phyloP scores from a whole-genome alignment of 2,797 vertebrate genomes.

The Aulostomus chinensis region DNA sequence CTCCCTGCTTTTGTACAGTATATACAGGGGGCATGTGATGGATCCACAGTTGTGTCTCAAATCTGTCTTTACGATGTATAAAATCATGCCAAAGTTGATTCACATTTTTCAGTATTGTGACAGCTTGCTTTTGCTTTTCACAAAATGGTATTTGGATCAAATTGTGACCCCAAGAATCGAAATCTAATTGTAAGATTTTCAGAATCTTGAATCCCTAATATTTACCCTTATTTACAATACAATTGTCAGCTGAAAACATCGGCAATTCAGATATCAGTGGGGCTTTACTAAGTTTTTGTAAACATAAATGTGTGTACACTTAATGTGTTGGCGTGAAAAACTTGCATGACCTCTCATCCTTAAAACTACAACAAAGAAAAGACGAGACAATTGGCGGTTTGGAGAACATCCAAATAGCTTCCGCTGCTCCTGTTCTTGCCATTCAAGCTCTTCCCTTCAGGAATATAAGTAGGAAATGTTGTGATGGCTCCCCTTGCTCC shows the following conservation, averaged over 20 bases:
- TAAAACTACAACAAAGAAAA: conserved; percentile 33
- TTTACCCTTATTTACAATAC: neutral
- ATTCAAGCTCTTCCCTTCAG: conserved; percentile 56
- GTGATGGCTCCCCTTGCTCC: conserved; percentile 10
- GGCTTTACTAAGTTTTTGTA: neutral
- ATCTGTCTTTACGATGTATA: too few relatives aligned
- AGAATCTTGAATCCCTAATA: too few relatives aligned
- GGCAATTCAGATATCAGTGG: neutral
- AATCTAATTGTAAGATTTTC: too few relatives aligned
- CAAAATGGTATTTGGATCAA: too few relatives aligned
- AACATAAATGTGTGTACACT: neutral
- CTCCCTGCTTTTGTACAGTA: too few relatives aligned
- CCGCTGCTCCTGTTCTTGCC: conserved; percentile 50
- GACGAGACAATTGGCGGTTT: conserved; percentile 41
- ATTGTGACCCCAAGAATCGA: too few relatives aligned
- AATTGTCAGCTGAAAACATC: neutral
- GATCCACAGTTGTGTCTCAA: too few relatives aligned
- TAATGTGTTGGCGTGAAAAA: neutral
- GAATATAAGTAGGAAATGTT: conserved; percentile 39
- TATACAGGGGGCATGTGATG: too few relatives aligned
- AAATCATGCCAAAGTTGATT: too few relatives aligned
- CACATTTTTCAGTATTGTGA: too few relatives aligned
- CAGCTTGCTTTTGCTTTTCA: too few relatives aligned
- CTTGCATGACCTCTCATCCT: neutral
- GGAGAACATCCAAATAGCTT: conserved; percentile 72